phyloP scores from a whole-genome alignment of 1,140 invertebrate genomes.

The Probaryconus sp. region DNA sequence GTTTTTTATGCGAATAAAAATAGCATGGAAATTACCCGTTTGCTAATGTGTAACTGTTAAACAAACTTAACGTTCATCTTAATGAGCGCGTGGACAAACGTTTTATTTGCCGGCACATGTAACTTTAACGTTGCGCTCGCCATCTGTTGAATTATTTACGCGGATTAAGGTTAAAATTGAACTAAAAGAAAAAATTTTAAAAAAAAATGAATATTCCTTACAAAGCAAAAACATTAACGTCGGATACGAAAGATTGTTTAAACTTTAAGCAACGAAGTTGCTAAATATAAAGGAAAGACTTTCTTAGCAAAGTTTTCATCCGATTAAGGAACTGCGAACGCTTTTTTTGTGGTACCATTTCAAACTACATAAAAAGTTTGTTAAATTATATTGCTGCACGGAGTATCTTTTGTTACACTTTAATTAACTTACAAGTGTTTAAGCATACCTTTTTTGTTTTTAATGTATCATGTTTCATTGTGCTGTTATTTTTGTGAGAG shows the following conservation, averaged over 20 bases:
- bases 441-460: not conserved
- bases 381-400: slow-evolving; percentile 9
- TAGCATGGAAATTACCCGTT: slow-evolving; percentile 14
- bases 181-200: slow-evolving; percentile 5
- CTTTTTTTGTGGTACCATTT: slow-evolving; percentile 25
- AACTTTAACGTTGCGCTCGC: slow-evolving; percentile 34
- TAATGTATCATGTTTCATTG: not conserved
- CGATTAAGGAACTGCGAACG: slow-evolving; percentile 7
- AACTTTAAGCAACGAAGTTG: not conserved
- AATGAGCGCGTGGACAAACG: slow-evolving; percentile 40
- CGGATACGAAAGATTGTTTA: not conserved
- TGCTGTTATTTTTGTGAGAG: no score
- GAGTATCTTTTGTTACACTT: slow-evolving; percentile 5
- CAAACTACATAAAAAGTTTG: slow-evolving; percentile 19
- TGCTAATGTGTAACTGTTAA: slow-evolving; percentile 41
- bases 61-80: slow-evolving; percentile 40
- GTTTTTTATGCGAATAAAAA: slow-evolving; percentile 13
- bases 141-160: slow-evolving; percentile 43
- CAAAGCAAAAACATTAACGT: no score
- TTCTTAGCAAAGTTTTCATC: slow-evolving; percentile 16
- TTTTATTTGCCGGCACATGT: slow-evolving; percentile 37
- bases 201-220: no score
- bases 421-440: slow-evolving; percentile 18
- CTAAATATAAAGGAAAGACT: not conserved
- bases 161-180: slow-evolving; percentile 40